phyloP scores from a whole-genome alignment of 2,888 invertebrate genomes.

The Sesamia inferens region DNA sequence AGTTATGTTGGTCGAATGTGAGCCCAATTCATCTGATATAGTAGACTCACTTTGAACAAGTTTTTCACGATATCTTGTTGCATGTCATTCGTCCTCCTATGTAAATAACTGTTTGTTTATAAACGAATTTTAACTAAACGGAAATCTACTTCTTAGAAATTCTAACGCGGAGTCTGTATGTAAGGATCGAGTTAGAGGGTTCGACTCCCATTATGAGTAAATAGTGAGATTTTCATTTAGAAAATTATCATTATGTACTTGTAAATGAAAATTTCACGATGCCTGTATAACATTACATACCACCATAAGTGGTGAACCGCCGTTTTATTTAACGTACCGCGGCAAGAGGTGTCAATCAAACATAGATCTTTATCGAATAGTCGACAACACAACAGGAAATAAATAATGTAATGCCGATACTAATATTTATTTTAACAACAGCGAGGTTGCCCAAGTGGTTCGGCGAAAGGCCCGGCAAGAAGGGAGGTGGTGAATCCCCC shows the following conservation, averaged over 20 bases:
- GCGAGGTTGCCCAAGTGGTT: slow-evolving; percentile 98
- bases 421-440: slow-evolving; percentile 73
- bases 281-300: neutral
- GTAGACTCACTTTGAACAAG: slow-evolving; percentile 41
- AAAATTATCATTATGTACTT: neutral
- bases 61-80: slow-evolving; percentile 43
- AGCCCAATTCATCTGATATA: slow-evolving; percentile 21
- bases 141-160: neutral
- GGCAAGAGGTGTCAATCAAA: neutral
- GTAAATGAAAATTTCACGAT: slow-evolving; percentile 2
- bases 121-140: slow-evolving; percentile 10
- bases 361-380: neutral
- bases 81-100: slow-evolving; percentile 47
- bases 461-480: slow-evolving; percentile 98
- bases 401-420: neutral
- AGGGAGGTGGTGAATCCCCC: slow-evolving; percentile 96
- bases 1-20: slow-evolving; percentile 23
- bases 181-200: slow-evolving; percentile 7
- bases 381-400: neutral
- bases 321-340: neutral
- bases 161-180: neutral
- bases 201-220: slow-evolving; percentile 3
- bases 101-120: slow-evolving; percentile 42
- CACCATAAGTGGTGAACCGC: neutral
- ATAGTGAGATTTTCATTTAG: neutral